Evolutionary conservation across 2,888 invertebrate genomes (phyloP).

Genomic region (Cinara cedri): DNA sequence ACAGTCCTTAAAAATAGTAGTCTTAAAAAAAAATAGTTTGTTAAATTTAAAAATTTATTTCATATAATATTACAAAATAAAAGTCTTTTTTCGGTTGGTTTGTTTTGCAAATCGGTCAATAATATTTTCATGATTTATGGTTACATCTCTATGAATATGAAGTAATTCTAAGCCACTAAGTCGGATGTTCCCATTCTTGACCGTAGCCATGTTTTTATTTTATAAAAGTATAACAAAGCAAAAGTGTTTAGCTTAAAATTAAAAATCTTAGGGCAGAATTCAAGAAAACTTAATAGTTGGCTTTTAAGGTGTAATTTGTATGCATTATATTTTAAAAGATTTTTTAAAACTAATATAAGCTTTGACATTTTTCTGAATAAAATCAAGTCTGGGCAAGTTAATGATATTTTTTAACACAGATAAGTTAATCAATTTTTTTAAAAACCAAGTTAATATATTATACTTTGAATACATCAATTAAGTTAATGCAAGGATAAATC

Average conservation of each 20-base stretch:
- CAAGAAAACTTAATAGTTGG: slow-evolving; percentile 11
- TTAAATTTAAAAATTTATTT: too few species aligned
- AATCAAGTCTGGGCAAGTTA: background rate
- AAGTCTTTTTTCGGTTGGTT: too few species aligned
- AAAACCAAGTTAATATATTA: background rate
- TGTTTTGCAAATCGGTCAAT: too few species aligned
- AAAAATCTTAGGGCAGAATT: background rate
- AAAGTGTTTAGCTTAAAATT: background rate
- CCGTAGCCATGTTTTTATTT: background rate
- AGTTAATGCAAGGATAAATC: too few species aligned
- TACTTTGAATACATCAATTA: background rate
- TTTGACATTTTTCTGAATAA: background rate
- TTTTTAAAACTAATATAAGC: background rate
- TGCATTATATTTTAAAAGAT: background rate
- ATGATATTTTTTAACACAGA: background rate
- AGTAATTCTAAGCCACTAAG: background rate
- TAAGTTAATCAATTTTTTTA: background rate
- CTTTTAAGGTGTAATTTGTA: background rate
- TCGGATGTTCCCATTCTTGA: background rate
- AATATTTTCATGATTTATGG: background rate
- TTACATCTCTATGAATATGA: background rate
- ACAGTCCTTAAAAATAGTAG: too few species aligned
- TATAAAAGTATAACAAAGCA: background rate
- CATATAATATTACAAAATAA: too few species aligned
- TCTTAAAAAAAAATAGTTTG: too few species aligned